These are phyloP conservation scores for Xanthia icteritia DNA, from an alignment of 2,888 invertebrate genomes.

Conservation along the genomic window DNA sequence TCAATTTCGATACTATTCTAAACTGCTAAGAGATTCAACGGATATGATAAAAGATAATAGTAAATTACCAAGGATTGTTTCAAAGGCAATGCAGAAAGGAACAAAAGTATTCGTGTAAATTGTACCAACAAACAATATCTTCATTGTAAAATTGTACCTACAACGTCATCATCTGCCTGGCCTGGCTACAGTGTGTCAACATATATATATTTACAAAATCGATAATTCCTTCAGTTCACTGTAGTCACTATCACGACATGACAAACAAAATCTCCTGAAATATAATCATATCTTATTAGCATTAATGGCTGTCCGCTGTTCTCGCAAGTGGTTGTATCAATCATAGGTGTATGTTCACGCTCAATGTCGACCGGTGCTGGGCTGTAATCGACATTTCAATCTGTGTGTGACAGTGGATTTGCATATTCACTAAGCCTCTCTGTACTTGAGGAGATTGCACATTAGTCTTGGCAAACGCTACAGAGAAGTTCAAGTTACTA, in stretches of 20 bases:
- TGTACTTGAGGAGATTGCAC: conserved; percentile 32
- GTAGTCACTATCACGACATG: neutral
- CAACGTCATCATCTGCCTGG: neutral
- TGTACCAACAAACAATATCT: neutral
- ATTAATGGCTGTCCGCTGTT: conserved; percentile 32
- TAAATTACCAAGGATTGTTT: neutral
- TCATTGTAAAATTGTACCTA: neutral
- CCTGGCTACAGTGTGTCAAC: neutral
- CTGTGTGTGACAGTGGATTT: conserved; percentile 61
- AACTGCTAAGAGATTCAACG: neutral
- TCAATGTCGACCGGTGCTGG: conserved; percentile 61
- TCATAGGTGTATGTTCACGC: conserved; percentile 31
- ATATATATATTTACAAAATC: no score
- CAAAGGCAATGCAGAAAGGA: neutral
- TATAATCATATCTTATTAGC: conserved; percentile 35
- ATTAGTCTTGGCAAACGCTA: conserved; percentile 20
- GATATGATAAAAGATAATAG: neutral
- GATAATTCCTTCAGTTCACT: neutral
- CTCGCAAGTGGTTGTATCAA: conserved; percentile 33
- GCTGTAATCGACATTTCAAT: conserved; percentile 63
- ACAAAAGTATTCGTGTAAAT: neutral
- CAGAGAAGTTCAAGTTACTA: neutral
- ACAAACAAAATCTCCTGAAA: conserved; percentile 13
- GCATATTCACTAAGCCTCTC: conserved; percentile 58
- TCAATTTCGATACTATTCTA: neutral